These are phyloP conservation scores for Dascyllus trimaculatus DNA, from an alignment of 2,113 vertebrate genomes.

Conservation along the genomic window DNA sequence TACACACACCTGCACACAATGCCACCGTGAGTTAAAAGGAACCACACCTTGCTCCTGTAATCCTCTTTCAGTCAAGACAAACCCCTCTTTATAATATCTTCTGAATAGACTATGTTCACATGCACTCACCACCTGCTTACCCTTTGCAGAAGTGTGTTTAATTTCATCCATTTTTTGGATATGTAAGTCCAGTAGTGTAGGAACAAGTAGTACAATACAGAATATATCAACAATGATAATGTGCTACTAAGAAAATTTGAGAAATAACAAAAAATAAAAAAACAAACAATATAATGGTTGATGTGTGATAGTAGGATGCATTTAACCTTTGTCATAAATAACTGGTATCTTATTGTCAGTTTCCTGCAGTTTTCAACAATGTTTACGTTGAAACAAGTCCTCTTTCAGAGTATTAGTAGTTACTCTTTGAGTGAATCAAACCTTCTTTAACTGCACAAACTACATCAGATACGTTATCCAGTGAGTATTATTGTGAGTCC, in stretches of 20 bases:
- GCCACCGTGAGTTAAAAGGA: conserved; percentile 52
- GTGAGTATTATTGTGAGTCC: background rate
- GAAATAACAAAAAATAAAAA: background rate
- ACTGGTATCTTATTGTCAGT: background rate
- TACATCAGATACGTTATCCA: background rate
- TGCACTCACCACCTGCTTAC: conserved; percentile 63
- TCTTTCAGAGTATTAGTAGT: background rate
- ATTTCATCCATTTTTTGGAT: conserved; percentile 11
- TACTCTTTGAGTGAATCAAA: background rate
- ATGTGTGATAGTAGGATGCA: no score
- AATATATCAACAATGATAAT: conserved; percentile 4
- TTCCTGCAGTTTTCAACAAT: background rate
- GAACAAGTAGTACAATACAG: background rate
- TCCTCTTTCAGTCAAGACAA: conserved; percentile 68
- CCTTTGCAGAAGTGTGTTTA: conserved; percentile 14
- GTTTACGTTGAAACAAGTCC: background rate
- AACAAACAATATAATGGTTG: no score
- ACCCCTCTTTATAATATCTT: conserved; percentile 62
- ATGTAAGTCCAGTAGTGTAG: background rate
- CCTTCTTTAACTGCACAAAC: background rate
- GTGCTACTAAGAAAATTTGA: background rate
- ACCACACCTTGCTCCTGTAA: conserved; percentile 75
- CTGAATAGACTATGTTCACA: conserved; percentile 71
- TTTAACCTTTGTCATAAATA: no score
- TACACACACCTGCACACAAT: conserved; percentile 48